A percentile compares a stretch with the other conserved stretches of the same genome.
Conservation (phyloP, 2,113 vertebrate genomes). For the Malurus elegans region DNA sequence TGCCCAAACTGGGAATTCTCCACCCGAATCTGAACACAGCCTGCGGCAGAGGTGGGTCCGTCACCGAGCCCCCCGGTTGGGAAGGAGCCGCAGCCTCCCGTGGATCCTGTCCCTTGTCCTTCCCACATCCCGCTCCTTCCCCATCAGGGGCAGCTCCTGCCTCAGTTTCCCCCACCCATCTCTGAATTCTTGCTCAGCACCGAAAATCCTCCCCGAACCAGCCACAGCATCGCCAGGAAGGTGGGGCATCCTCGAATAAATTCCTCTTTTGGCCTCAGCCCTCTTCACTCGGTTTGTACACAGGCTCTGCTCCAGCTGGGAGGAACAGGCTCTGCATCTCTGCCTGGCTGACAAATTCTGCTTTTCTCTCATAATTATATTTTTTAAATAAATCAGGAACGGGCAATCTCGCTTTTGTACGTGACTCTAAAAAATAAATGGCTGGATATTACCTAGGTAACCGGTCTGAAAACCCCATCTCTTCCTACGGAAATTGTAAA, state of each 20-base stretch:
- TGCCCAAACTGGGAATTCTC: too few species aligned
- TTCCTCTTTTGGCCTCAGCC: background rate
- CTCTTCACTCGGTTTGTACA: background rate
- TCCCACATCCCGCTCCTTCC: background rate
- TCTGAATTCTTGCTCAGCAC: background rate
- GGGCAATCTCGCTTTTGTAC: constrained; percentile 23
- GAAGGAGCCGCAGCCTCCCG: background rate
- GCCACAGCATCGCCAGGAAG: rapidly evolving
- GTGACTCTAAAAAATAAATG: constrained; percentile 28
- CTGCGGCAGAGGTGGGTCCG: too few species aligned
- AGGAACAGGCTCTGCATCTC: background rate
- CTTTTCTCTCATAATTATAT: background rate
- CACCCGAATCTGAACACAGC: too few species aligned
- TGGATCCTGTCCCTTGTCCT: background rate
- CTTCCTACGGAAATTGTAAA: constrained; percentile 59
- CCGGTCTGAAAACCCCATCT: background rate
- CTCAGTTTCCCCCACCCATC: background rate
- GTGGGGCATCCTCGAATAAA: background rate
- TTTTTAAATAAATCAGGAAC: background rate
- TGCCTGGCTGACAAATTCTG: background rate
- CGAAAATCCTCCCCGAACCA: background rate
- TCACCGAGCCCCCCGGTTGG: background rate
- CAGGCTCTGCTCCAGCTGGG: background rate
- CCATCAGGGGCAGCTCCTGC: background rate
- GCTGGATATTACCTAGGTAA: background rate